Conservation (phyloP, 2,888 invertebrate genomes). For the Minunthozetes semirufus region DNA sequence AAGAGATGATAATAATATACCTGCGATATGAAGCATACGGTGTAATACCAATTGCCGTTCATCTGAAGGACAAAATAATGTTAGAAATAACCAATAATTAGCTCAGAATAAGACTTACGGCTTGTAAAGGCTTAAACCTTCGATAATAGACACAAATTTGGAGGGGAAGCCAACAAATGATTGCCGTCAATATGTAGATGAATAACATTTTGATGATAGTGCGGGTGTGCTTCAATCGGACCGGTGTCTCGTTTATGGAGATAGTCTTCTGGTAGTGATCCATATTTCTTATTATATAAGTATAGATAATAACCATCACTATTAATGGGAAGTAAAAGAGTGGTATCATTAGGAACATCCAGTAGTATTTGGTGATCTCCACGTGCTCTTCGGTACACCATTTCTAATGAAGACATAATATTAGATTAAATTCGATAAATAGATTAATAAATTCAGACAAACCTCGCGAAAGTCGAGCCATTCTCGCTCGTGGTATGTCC, state of each 20-base stretch:
- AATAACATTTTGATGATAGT: slow-evolving; percentile 63
- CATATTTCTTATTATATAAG: slow-evolving; percentile 64
- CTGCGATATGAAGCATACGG: slow-evolving; percentile 10
- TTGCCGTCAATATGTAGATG: slow-evolving; percentile 61
- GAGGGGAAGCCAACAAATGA: slow-evolving; percentile 65
- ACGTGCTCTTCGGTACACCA: slow-evolving; percentile 63
- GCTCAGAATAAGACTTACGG: neutral
- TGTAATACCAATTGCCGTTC: neutral
- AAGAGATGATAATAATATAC: neutral
- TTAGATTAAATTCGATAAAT: neutral
- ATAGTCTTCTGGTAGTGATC: slow-evolving; percentile 40
- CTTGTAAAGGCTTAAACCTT: neutral
- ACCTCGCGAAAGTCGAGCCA: slow-evolving; percentile 67
- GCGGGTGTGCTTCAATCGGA: slow-evolving; percentile 38
- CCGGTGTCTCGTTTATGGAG: slow-evolving; percentile 38
- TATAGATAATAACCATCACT: slow-evolving; percentile 66
- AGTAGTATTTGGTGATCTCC: slow-evolving; percentile 61
- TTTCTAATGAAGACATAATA: slow-evolving; percentile 45
- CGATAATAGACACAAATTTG: slow-evolving; percentile 49
- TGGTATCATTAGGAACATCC: slow-evolving; percentile 67
- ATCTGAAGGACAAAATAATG: neutral
- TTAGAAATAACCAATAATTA: neutral
- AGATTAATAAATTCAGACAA: neutral
- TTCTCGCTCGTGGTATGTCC: slow-evolving; percentile 56
- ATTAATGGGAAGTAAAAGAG: slow-evolving; percentile 70